A percentile compares a stretch with the other conserved stretches of the same genome.
These are phyloP conservation scores for Andrena cerasifolii DNA, from an alignment of 1,140 invertebrate species.

Conservation along the genomic window DNA sequence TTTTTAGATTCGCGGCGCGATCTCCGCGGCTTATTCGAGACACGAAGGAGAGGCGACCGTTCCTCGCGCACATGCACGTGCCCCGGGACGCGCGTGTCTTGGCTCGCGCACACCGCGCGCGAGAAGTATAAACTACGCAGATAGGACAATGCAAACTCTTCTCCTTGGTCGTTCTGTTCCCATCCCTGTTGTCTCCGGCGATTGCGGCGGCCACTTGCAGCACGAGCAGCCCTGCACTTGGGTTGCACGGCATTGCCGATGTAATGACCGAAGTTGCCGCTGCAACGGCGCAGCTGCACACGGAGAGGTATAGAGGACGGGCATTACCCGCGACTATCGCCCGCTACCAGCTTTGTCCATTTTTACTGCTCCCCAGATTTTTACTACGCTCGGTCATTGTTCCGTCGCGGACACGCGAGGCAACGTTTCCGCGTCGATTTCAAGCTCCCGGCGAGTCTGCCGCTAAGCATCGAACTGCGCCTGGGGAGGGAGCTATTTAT, in stretches of 20 bases:
- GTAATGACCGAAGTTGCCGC: conserved; percentile 61
- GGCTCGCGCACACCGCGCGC: conserved; percentile 40
- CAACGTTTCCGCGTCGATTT: conserved; percentile 7
- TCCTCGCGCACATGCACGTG: background rate
- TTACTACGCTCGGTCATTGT: conserved; percentile 32
- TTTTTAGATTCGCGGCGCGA: conserved; percentile 76
- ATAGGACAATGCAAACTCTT: conserved; percentile 60
- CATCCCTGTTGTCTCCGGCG: conserved; percentile 28
- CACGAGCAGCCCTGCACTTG: conserved; percentile 44
- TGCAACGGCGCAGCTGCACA: background rate
- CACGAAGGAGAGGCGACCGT: conserved; percentile 35
- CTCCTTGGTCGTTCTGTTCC: conserved; percentile 34
- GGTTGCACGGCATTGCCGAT: conserved; percentile 35
- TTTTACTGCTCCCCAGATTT: conserved; percentile 9
- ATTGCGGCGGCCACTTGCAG: conserved; percentile 22
- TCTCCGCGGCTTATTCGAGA: conserved; percentile 66
- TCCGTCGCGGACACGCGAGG: background rate
- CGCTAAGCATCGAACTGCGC: conserved; percentile 18
- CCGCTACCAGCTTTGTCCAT: conserved; percentile 28
- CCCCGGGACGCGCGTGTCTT: conserved; percentile 20
- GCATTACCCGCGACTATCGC: conserved; percentile 35
- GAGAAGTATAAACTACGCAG: conserved; percentile 64
- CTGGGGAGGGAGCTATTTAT: background rate
- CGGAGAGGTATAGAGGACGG: background rate
- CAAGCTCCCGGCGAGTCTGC: conserved; percentile 33